A percentile compares a stretch with the other conserved stretches of the same genome.
Conservation (phyloP, 2,797 vertebrate species). For the Threskiornis aethiopicus region DNA sequence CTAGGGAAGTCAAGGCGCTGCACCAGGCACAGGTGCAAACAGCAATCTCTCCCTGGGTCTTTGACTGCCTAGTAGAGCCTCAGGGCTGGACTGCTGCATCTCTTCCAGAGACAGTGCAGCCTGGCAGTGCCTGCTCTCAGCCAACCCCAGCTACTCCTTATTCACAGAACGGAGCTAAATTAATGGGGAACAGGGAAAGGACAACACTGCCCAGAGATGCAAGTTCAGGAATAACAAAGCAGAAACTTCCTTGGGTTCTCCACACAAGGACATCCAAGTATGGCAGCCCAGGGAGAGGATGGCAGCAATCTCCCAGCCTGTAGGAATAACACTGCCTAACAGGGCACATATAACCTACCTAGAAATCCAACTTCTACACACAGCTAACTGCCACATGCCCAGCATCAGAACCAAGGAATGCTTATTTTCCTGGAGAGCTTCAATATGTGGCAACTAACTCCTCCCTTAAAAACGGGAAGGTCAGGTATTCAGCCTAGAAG, state of each 20-base stretch:
- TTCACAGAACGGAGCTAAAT: neutral
- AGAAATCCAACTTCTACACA: neutral
- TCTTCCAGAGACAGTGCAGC: neutral
- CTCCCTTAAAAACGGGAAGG: neutral
- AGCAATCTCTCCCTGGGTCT: neutral
- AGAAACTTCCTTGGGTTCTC: neutral
- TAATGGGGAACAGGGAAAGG: neutral
- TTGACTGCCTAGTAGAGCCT: neutral
- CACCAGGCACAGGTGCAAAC: neutral
- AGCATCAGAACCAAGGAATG: neutral
- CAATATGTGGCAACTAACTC: neutral
- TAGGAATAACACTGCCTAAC: neutral
- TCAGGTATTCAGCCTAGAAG: neutral
- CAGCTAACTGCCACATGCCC: neutral
- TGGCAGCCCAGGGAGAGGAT: rapidly evolving
- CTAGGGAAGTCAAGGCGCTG: neutral
- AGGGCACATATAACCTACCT: neutral
- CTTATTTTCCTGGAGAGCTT: neutral
- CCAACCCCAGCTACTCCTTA: neutral
- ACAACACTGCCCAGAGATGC: neutral
- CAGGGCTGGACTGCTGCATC: neutral
- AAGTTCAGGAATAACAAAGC: neutral
- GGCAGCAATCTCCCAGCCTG: neutral
- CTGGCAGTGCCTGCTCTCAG: neutral
- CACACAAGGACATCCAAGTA: neutral